Evolutionary conservation across 2,888 invertebrate genomes (phyloP).

Genomic region (Auanema freiburgensis): DNA sequence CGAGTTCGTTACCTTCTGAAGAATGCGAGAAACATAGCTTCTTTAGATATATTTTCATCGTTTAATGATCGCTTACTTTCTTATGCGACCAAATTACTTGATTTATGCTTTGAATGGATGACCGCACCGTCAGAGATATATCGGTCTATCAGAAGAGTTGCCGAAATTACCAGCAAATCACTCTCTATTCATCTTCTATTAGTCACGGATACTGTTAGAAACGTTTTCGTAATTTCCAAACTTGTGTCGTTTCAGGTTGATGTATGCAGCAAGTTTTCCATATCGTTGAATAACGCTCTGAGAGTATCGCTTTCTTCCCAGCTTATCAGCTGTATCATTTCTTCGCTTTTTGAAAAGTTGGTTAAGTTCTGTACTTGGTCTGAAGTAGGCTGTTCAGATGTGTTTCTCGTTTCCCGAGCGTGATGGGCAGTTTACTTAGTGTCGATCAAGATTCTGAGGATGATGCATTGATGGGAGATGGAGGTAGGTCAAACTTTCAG

Average conservation of each 20-base stretch:
- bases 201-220: conserved; percentile 3
- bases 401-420: conserved; percentile 15
- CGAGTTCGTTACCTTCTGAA: conserved; percentile 1
- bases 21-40: too few relatives aligned
- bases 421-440: conserved; percentile 17
- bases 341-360: conserved; percentile 17
- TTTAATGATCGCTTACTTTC: background rate
- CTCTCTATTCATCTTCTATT: conserved; percentile 20
- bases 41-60: conserved; percentile 12
- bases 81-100: conserved; percentile 10
- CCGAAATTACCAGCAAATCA: conserved; percentile 18
- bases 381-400: conserved; percentile 19
- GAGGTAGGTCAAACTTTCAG: conserved; percentile 2
- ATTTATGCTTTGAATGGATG: conserved; percentile 24
- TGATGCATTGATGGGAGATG: conserved; percentile 23
- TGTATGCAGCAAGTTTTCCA: conserved; percentile 11
- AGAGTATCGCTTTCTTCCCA: background rate
- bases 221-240: background rate
- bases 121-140: conserved; percentile 10
- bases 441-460: conserved; percentile 22
- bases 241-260: conserved; percentile 8
- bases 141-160: conserved; percentile 11
- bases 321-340: conserved; percentile 12
- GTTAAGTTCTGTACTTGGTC: too few relatives aligned
- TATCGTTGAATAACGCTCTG: conserved; percentile 9